Evolutionary conservation across 2,797 vertebrate species (phyloP).

Genomic region (Austrolebias charrua): DNA sequence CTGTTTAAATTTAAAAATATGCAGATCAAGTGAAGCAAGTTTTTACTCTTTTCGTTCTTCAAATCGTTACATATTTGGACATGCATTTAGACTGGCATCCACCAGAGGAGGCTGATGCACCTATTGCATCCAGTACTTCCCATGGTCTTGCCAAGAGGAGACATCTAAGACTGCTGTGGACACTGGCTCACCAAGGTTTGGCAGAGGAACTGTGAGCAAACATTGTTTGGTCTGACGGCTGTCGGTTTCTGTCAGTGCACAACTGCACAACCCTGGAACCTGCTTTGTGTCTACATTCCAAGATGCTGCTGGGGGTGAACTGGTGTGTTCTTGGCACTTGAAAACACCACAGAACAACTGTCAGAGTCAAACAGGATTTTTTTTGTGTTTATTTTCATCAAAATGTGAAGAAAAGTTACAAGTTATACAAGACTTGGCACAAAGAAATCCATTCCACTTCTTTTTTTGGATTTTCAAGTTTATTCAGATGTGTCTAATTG

Average conservation of each 20-base stretch:
- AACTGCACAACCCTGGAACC: background rate
- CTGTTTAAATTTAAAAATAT: too few relatives aligned
- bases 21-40: too few relatives aligned
- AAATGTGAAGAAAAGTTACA: background rate
- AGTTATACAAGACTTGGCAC: background rate
- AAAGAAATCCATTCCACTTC: background rate
- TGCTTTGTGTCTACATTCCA: background rate
- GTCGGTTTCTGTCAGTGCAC: background rate
- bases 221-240: background rate
- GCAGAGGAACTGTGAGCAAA: background rate
- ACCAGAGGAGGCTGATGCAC: too few relatives aligned
- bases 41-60: too few relatives aligned
- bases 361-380: background rate
- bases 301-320: background rate
- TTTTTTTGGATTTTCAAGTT: background rate
- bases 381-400: background rate
- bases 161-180: background rate
- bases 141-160: background rate
- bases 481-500: background rate
- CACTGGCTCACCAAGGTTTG: background rate
- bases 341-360: constrained; percentile 4
- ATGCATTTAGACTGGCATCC: too few relatives aligned
- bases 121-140: too few relatives aligned
- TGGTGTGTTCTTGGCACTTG: constrained; percentile 4
- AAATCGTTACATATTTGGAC: too few relatives aligned